Evolutionary conservation across 2,888 invertebrate genomes (phyloP), one percentile per base, ranked within the genome.

Genomic region (Microdon myrmicae): DNA sequence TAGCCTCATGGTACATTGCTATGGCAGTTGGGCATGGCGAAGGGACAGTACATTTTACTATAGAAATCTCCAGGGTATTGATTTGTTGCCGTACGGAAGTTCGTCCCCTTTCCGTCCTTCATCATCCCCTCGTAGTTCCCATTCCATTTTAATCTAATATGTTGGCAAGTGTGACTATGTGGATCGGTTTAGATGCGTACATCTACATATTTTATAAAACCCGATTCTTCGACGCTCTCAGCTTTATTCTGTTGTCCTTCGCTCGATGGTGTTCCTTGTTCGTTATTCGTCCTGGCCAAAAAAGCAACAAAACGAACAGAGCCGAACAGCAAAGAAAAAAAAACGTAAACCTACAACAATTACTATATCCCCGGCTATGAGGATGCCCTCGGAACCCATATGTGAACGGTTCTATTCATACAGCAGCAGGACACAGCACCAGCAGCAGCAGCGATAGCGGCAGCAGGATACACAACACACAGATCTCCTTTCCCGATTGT

Each of bases 31-130:
- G n/a, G n/a, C n/a, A n/a, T n/a, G n/a, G n/a, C n/a, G 49, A 67
- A 67, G 48, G 67, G 68, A 54, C 61, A 60, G 60, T 61, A 67
- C 56, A 67, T 54, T 60, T 60, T 28, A 68, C 60, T 68, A 67
- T 54, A 67, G 59, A 66, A 70, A 67, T 70, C 69, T 69, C 69
- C 67, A 66, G 70, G 68, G 69, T 70, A 70, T 70, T 69, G 70
- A 70, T 70, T 69, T 70, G 68, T 68, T 68, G 68, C 67, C 68
- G 64, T 59, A 67, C 66, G 59, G 67, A 67, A 68, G 67, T 55
- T 56, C n/a, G n/a, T n/a, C n/a, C 68, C 64, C 67, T 39, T 60
- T 59, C 61, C 48, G n/a, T n/a, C n/a, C n/a, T n/a, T n/a, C n/a
- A n/a, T n/a, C n/a, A n/a, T n/a, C 68, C 66, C 66, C 67, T 59